Evolutionary conservation across 2,113 vertebrate species (phyloP), one percentile per base, ranked within the genome.

Genomic region (Panurus biarmicus): DNA sequence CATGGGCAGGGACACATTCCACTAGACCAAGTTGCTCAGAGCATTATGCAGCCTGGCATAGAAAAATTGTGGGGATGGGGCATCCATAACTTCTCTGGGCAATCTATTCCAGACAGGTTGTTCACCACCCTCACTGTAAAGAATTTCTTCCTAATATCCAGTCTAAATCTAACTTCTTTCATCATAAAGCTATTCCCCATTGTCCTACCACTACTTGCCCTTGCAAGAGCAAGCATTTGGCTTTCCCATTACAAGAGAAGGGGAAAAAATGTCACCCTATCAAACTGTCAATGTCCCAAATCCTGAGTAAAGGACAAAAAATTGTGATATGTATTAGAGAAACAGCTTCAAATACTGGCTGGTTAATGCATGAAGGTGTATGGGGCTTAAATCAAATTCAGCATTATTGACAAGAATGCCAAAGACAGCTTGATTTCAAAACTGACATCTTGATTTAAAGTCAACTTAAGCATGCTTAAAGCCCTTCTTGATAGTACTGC

Each of bases 401-500:
- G 16, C 26, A 11, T 71, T 95, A 95, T 95, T 95, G 94, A 95
- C 95, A 96, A 94, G 83, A 94, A 80, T 0, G 1, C 74, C 89
- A 69, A 87, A 94, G 90, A 96, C 93, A 92, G 71, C 42, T 61
- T 81, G 88, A 92, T 95, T 92, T 94, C 81, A 92, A 94, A 94
- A 64, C 91, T 96, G 96, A 96, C 95, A 92, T 93, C 91, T 92
- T 91, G 69, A 94, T 96, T 97, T 95, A 96, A 93, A 96, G 66
- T 95, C 95, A 96, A 54, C 60, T 75, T 93, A 84, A 93, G 75
- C 50, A 81, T 75, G 78, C 94, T 95, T 95, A 90, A 95, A 85
- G 77, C 76, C 78, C 70, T 71, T 87, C 79, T 95, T 94, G 81
- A 96, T 95, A 87, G 70, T 90, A 70, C 75, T 96, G 92, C 94